Base-by-base conservation (phyloP, 2,888 invertebrate genomes). In the Hypena proboscidalis region DNA sequence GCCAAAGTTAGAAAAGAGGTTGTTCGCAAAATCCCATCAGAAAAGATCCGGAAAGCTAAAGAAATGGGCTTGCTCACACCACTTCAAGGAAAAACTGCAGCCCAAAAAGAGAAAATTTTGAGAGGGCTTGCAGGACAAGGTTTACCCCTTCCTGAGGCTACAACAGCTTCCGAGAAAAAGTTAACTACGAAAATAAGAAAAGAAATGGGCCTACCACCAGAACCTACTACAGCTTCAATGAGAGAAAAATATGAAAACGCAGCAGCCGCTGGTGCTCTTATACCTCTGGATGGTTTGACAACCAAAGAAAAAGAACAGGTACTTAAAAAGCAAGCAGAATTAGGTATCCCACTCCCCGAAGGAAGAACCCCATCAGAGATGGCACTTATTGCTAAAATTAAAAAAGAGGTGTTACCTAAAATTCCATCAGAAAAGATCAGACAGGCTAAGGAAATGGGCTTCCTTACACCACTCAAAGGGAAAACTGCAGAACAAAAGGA, bases 131-230 rank as follows among this genome's bases (percentile, higher is more conserved):
- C 62, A 2, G 54, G 55, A 22, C 21, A 51, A 51, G 74, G 74
- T 0, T 26, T 72, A 4, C 72, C 70, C 0, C 40, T 77, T 5
- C 74, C 75, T 1, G 70, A 69, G 26, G 73, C 53, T 0, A 68
- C 67, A 57, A 71, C 73, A 1, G 8, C 58, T 0, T 77, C 77
- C 0, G 77, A 79, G 32, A 62, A 61, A 23, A 49, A 60, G 21
- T 13, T 75, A 0, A 52, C 73, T n/a, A 51, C 62, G 1, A 68
- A 65, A 54, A 54, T 74, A 2, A 31, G 67, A 30, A 39, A 44
- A 19, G 70, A 72, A 4, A 3, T 73, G 10, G 68, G 70, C 4
- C 32, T 73, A 2, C 69, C 73, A 4, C 61, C 69, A 5, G 62
- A 63, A 44, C 68, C 74, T 0, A 62, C 60, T 36, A 52, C 66